Base-by-base conservation (phyloP, 1,140 invertebrate genomes). In the Drosophila jambulina region DNA sequence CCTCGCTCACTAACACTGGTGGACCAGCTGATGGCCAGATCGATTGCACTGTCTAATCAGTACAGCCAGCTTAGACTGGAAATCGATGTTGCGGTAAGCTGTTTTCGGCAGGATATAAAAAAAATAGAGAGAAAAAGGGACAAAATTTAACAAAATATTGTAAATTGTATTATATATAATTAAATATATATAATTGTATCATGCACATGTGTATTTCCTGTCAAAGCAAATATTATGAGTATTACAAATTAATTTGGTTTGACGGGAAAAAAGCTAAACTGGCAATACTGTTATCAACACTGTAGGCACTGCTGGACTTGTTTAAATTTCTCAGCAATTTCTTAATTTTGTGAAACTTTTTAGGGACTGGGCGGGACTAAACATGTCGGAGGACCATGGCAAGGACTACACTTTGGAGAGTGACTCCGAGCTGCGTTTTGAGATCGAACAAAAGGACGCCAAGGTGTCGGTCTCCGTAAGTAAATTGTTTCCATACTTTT, bases 341-440 rank as follows among this genome's bases (percentile, higher is more conserved):
- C 13, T 15, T 21, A 12, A 36, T 43, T 45, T 27, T 21, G 17
- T 7, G 2, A n/a, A 36, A 40, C 43, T 27, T 34, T 0, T 13
- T 1, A 34, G 15, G 17, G 23, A 3, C 9, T 9, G n/a, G 9
- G 23, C 12, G 21, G 32, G 3, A 21, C 12, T 32, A 29, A 48
- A 17, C 17, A 92, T 92, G 91, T 69, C 91, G 2, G 91, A 92
- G 27, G 84, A 92, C 51, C 60, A 83, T 46, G 61, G 75, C 34
- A 78, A 70, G 25, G 97, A 97, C 93, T 98, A 96, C 88, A 97
- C 96, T 91, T 94, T 99, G n/a, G 97, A 98, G 64, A 93, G 95
- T 1, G 97, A 98, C 88, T 96, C 95, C 21, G 98, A 99, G 94
- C 93, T 99, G 17, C 94, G 98, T 46, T 98, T 99, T 93, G 98